phyloP scores from a whole-genome alignment of 2,797 vertebrate species.

The Thalassophryne amazonica region DNA sequence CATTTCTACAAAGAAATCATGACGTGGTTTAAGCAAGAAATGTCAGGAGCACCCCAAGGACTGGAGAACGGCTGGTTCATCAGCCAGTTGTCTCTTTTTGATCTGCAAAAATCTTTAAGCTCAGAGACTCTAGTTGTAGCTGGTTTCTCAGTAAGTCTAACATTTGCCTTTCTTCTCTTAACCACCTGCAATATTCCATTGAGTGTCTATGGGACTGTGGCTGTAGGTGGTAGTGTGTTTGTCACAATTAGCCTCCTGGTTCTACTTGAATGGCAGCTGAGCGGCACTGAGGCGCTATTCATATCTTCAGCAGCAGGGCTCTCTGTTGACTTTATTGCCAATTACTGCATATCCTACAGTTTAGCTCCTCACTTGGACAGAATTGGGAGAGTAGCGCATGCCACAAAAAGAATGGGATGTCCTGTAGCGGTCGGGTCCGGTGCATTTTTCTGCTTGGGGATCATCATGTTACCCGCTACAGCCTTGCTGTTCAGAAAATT shows the following conservation, averaged over 20 bases:
- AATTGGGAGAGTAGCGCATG: slow-evolving; percentile 92
- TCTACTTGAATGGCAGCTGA: slow-evolving; percentile 96
- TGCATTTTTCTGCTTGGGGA: slow-evolving; percentile 89
- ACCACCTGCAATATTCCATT: slow-evolving; percentile 95
- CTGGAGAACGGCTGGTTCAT: slow-evolving; percentile 92
- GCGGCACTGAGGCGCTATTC: slow-evolving; percentile 89
- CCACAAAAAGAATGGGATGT: slow-evolving; percentile 93
- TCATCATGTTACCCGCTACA: slow-evolving; percentile 92
- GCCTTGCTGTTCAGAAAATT: slow-evolving; percentile 91
- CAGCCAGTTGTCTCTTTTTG: slow-evolving; percentile 91
- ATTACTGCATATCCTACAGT: slow-evolving; percentile 96
- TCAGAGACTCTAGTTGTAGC: slow-evolving; percentile 89
- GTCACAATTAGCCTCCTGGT: slow-evolving; percentile 91
- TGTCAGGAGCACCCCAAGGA: slow-evolving; percentile 84
- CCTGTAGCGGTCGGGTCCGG: slow-evolving; percentile 91
- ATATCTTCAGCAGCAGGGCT: slow-evolving; percentile 93
- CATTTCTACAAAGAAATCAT: slow-evolving; percentile 85
- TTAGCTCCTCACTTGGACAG: slow-evolving; percentile 92
- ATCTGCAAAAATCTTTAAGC: slow-evolving; percentile 90
- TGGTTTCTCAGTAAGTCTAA: slow-evolving; percentile 88
- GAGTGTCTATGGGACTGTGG: slow-evolving; percentile 89
- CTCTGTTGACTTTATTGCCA: slow-evolving; percentile 90
- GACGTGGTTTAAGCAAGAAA: slow-evolving; percentile 86
- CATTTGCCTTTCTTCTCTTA: slow-evolving; percentile 87
- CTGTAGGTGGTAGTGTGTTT: slow-evolving; percentile 90